Evolutionary conservation across 2,888 invertebrate species (phyloP).

Genomic region (Oconnorella tubifera): DNA sequence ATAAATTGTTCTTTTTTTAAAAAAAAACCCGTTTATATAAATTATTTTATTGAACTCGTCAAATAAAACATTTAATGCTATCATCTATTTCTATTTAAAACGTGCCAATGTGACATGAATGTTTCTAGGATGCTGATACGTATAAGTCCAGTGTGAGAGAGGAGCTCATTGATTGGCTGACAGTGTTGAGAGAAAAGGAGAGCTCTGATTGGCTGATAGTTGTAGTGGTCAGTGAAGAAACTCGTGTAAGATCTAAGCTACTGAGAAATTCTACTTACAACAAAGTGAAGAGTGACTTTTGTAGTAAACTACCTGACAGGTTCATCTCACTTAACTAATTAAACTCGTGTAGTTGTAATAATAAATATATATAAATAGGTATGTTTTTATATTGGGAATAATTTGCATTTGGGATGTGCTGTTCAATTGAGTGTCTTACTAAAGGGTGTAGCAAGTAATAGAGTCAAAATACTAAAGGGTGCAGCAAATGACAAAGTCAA

Average conservation of each 20-base stretch:
- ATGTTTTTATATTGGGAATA: too few species aligned
- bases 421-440: too few species aligned
- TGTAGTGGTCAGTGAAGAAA: constrained; percentile 85
- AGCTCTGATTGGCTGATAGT: constrained; percentile 90
- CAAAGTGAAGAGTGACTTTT: constrained; percentile 90
- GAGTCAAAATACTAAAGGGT: too few species aligned
- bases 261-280: constrained; percentile 88
- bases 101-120: too few species aligned
- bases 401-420: too few species aligned
- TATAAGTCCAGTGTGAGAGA: constrained; percentile 84
- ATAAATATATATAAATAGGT: too few species aligned
- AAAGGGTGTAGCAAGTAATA: too few species aligned
- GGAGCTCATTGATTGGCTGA: constrained; percentile 83
- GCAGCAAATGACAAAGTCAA: not conserved
- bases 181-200: constrained; percentile 70
- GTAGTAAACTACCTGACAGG: constrained; percentile 76
- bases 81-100: too few species aligned
- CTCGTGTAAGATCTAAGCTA: constrained; percentile 78
- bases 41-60: too few species aligned
- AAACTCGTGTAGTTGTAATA: too few species aligned
- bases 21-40: too few species aligned
- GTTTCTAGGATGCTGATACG: constrained; percentile 87
- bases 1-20: too few species aligned
- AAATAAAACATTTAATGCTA: not conserved
- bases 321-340: constrained; percentile 40